Evolutionary conservation across 2,797 vertebrate species (phyloP), one percentile per base, ranked within the genome.

Genomic region (Trematomus bernacchii): DNA sequence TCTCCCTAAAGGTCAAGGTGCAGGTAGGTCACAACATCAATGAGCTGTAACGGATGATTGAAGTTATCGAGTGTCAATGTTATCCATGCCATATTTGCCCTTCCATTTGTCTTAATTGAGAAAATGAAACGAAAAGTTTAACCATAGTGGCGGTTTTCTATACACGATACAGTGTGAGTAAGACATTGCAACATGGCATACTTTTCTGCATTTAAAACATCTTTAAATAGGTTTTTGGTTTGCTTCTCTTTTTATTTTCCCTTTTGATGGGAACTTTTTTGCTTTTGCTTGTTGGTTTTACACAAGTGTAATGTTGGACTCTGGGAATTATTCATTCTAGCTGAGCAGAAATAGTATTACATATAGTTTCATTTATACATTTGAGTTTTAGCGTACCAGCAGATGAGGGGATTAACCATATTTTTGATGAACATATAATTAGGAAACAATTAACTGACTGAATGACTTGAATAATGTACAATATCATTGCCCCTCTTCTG

Each of bases 1-100:
- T 91, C 46, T 85, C 89, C 0, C 15, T 96, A 11, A 93, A 23
- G 14, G 86, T 99, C 37, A 53, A 86, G 4, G 90, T 97, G 92
- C 94, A 73, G 96, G 97, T 97, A 60, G 91, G 91, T 84, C 55
- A 30, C 30, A 30, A 2, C 3, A 6, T 43, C 13, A 73, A 50
- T 63, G 55, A 48, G 55, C 43, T 42, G 27, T 5, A 18, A 16
- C 16, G 59, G n/a, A 47, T 21, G 12, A 16, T 21, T 42, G 5
- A 52, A 52, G 10, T 58, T 37, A 46, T 19, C 33, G 4, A 16
- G 33, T 68, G 15, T 67, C 27, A 23, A 4, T 40, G 48, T 21
- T 18, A 46, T 37, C 8, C 14, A 51, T 59, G 15, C 10, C 18
- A 46, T 46, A 18, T 59, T 51, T 21, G 2, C 59, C 37, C 23